phyloP scores from a whole-genome alignment of 64 coral and sea anemone genomes.

The Acropora tenuis region DNA sequence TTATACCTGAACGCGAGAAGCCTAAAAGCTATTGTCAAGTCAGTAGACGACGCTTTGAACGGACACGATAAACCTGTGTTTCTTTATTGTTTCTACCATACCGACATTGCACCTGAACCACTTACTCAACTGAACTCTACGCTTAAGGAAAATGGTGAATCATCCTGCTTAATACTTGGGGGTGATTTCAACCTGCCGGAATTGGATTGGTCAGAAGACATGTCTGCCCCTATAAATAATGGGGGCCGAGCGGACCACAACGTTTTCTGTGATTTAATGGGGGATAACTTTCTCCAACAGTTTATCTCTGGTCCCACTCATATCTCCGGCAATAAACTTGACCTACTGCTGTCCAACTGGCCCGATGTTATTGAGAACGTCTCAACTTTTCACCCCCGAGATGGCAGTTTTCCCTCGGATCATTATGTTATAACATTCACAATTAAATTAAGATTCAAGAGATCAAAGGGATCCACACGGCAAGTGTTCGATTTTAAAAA shows the following conservation, averaged over 20 bases:
- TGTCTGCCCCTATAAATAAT: slow-evolving; percentile 21
- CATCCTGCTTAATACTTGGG: background rate
- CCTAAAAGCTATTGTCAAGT: no score
- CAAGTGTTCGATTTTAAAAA: slow-evolving; percentile 35
- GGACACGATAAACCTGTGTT: slow-evolving; percentile 20
- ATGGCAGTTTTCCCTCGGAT: background rate
- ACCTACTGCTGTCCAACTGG: slow-evolving; percentile 43
- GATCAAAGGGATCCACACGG: background rate
- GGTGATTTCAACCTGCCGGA: slow-evolving; percentile 1
- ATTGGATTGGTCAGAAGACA: slow-evolving; percentile 30
- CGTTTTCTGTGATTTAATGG: slow-evolving; percentile 58
- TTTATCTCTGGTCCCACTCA: slow-evolving; percentile 36
- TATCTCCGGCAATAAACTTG: slow-evolving; percentile 45
- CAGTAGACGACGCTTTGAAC: background rate
- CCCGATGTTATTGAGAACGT: slow-evolving; percentile 31
- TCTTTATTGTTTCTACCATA: slow-evolving; percentile 62
- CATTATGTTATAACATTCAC: background rate
- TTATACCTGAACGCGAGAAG: no score
- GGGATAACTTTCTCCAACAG: slow-evolving; percentile 47
- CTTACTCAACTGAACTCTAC: slow-evolving; percentile 25
- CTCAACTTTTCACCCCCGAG: background rate
- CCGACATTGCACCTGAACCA: slow-evolving; percentile 43
- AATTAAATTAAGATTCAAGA: slow-evolving; percentile 25
- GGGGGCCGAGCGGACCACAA: background rate
- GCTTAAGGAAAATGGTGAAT: background rate